Base-by-base conservation (phyloP, 2,113 vertebrate species). In the Talpa occidentalis region DNA sequence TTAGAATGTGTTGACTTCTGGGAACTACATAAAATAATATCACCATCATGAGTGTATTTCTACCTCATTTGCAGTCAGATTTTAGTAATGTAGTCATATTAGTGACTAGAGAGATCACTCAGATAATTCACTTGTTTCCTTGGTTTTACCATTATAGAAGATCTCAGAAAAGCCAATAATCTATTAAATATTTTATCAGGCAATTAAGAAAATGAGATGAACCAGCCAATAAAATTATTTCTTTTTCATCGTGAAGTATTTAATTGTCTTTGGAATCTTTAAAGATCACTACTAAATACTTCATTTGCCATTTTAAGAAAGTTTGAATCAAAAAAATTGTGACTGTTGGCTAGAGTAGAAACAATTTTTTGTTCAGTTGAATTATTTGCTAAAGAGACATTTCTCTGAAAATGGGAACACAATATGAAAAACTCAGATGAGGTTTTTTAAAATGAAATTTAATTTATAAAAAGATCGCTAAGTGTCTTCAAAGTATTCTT, bases 161-260 rank as follows among this genome's bases (percentile, higher is more conserved):
- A 17, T 91, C 32, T 35, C 4, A 49, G 4, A 87, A 78, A 15
- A 80, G 26, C 5, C 37, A 40, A 85, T 88, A 32, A 73, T 56
- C 83, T 10, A 90, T 79, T 82, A 83, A 88, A 78, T 40, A 73
- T 73, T 90, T 94, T 94, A 79, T 52, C 26, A 35, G 80, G 32
- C 47, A 72, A 80, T 69, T 70, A 72, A 56, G 80, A 93, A 83
- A 89, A 90, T 67, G 86, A 92, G 19, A 67, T 70, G 37, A 77
- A 49, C 4, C 17, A 92, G 3, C 10, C 47, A 84, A 28, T 81
- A 62, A 56, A 72, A 35, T 85, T 40, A 78, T 79, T 82, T 90
- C 0, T 22, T 78, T 77, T 54, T 81, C 16, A 73, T 81, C 81
- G 92, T 90, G 44, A 86, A 42, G 22, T 56, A 67, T 56, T 72